Evolutionary conservation across 1,140 invertebrate species (phyloP).

Genomic region (Camponotus vicinus): DNA sequence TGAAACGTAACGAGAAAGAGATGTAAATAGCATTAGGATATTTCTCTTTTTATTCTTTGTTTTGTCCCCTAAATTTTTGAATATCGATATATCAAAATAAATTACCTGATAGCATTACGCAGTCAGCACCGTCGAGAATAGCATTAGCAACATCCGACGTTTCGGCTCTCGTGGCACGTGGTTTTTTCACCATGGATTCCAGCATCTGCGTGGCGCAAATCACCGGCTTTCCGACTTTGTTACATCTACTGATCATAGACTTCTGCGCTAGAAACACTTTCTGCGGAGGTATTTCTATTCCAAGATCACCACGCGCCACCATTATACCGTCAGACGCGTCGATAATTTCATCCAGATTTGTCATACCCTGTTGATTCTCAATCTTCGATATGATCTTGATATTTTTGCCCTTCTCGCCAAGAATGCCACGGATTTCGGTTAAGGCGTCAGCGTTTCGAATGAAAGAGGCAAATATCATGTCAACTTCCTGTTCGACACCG

Average conservation of each 20-base stretch:
- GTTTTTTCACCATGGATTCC: slow-evolving; percentile 99
- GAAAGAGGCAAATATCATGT: slow-evolving; percentile 99
- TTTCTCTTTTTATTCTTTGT: too few relatives aligned
- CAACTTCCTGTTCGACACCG: slow-evolving; percentile 98
- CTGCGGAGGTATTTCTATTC: slow-evolving; percentile 99
- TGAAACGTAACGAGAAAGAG: too few relatives aligned
- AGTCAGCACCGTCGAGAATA: slow-evolving; percentile 98
- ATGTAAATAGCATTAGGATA: too few relatives aligned
- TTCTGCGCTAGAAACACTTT: slow-evolving; percentile 99
- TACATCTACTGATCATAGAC: slow-evolving; percentile 97
- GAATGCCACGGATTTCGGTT: slow-evolving; percentile 94
- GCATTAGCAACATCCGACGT: slow-evolving; percentile 99
- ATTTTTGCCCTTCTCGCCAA: slow-evolving; percentile 97
- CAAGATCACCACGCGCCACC: slow-evolving; percentile 98
- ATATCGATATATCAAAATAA: neutral
- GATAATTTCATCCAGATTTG: slow-evolving; percentile 98
- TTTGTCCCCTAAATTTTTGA: neutral
- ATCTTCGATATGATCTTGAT: slow-evolving; percentile 99
- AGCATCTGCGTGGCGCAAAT: slow-evolving; percentile 99
- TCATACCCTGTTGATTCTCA: slow-evolving; percentile 98
- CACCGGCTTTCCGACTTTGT: slow-evolving; percentile 97
- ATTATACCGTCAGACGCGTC: slow-evolving; percentile 97
- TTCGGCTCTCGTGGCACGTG: slow-evolving; percentile 97
- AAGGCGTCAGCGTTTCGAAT: slow-evolving; percentile 97
- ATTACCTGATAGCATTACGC: slow-evolving; percentile 96